Percentiles rank a stretch among this genome's conserved stretches.
Evolutionary conservation across 2,888 invertebrate species (phyloP).

Genomic region (Zelleria hepariella): DNA sequence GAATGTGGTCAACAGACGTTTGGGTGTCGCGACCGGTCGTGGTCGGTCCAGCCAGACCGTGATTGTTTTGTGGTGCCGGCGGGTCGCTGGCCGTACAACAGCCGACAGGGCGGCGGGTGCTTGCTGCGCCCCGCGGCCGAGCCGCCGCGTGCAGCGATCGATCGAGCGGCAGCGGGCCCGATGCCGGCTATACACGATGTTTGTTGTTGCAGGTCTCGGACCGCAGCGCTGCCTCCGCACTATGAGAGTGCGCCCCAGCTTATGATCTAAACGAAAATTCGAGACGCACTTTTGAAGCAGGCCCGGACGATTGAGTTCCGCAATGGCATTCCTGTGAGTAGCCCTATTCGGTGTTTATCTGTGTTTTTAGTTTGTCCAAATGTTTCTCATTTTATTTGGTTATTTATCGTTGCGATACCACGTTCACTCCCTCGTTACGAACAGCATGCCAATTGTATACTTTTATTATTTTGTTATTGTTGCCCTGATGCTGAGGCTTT

Average conservation of each 20-base stretch:
- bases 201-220: conserved; percentile 62
- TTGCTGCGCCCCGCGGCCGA: neutral
- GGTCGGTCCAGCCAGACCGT: too few species aligned
- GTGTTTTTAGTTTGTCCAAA: conserved; percentile 55
- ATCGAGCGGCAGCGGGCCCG: conserved; percentile 20
- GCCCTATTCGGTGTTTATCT: conserved; percentile 44
- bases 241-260: conserved; percentile 59
- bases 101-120: neutral
- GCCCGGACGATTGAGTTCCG: conserved; percentile 34
- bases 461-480: conserved; percentile 56
- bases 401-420: conserved; percentile 63
- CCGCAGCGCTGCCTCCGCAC: conserved; percentile 47
- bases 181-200: conserved; percentile 27
- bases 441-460: conserved; percentile 62
- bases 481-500: conserved; percentile 69
- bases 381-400: conserved; percentile 38
- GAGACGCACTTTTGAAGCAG: conserved; percentile 29
- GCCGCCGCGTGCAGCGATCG: conserved; percentile 14
- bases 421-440: conserved; percentile 70
- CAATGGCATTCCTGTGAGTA: conserved; percentile 65
- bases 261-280: conserved; percentile 53
- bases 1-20: conserved; percentile 39
- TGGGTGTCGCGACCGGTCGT: conserved; percentile 22
- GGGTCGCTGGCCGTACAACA: neutral
- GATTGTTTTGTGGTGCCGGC: too few species aligned